Percentiles rank a stretch among this genome's conserved stretches.
These are phyloP conservation scores for Scaptomyza flava DNA, from an alignment of 2,888 invertebrate genomes.

Conservation along the genomic window DNA sequence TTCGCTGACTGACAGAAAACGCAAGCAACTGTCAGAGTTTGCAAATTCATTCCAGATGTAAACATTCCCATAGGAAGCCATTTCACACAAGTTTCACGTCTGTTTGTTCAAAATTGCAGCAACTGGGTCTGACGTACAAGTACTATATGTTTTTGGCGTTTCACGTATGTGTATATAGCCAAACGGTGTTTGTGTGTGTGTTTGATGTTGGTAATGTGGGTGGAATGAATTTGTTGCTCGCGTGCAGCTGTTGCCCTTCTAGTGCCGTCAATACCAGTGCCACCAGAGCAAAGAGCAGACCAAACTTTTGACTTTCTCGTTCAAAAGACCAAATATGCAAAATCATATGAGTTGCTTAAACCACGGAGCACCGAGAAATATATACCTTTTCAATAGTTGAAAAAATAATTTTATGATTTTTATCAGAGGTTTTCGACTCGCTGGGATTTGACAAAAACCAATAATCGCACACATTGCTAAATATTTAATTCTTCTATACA, in stretches of 20 bases:
- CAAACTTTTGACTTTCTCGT: slow-evolving; percentile 56
- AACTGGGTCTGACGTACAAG: slow-evolving; percentile 64
- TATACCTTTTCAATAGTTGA: slow-evolving; percentile 33
- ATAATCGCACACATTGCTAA: background rate
- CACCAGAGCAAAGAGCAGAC: slow-evolving; percentile 18
- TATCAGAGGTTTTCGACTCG: background rate
- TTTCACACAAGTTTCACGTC: slow-evolving; percentile 72
- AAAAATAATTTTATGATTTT: background rate
- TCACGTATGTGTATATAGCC: background rate
- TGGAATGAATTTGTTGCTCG: slow-evolving; percentile 15
- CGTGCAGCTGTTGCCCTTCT: slow-evolving; percentile 45
- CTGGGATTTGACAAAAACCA: background rate
- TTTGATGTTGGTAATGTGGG: background rate
- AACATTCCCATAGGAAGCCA: slow-evolving; percentile 74
- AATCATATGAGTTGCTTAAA: slow-evolving; percentile 12
- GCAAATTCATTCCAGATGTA: slow-evolving; percentile 76
- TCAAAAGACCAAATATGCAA: slow-evolving; percentile 42
- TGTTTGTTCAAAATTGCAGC: slow-evolving; percentile 69
- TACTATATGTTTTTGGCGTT: slow-evolving; percentile 1
- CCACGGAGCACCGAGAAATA: slow-evolving; percentile 24
- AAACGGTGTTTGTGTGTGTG: background rate
- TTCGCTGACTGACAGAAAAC: slow-evolving; percentile 71
- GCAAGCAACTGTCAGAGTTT: slow-evolving; percentile 73
- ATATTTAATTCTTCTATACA: background rate
- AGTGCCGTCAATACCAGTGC: slow-evolving; percentile 44